These are phyloP conservation scores for Phenganax marumi DNA, from an alignment of 92 coral and sea anemone genomes.

Conservation along the genomic window DNA sequence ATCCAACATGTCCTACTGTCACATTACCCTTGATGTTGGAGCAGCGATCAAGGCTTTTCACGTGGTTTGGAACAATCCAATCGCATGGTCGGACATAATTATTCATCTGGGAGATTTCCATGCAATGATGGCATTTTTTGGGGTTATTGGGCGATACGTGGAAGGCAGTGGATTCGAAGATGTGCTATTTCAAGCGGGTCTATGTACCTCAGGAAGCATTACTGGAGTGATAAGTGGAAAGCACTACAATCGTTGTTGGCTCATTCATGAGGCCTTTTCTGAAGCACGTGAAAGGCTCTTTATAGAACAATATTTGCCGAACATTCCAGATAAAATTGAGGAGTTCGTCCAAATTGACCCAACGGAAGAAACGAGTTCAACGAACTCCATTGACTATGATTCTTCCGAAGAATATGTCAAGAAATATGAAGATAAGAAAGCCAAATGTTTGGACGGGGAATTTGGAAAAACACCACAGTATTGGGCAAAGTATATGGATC, in stretches of 20 bases:
- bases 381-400: neutral
- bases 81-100: conserved; percentile 21
- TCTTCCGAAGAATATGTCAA: neutral
- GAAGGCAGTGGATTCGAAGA: conserved; percentile 37
- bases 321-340: neutral
- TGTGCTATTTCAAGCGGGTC: conserved; percentile 25
- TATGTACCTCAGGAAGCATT: conserved; percentile 21
- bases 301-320: neutral
- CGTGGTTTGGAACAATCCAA: conserved; percentile 32
- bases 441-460: conserved; percentile 10
- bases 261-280: conserved; percentile 22
- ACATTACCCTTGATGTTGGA: conserved; percentile 22
- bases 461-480: conserved; percentile 4
- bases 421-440: neutral
- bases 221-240: conserved; percentile 17
- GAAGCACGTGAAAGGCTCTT: conserved; percentile 19
- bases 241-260: conserved; percentile 20
- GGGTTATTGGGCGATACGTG: conserved; percentile 29
- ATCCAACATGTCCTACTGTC: conserved; percentile 29
- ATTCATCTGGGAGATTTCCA: conserved; percentile 24
- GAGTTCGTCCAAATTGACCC: conserved; percentile 8
- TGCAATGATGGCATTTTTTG: conserved; percentile 38
- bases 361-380: neutral
- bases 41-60: conserved; percentile 35
- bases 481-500: conserved; percentile 23